Percentiles rank a stretch among this genome's conserved stretches.
Conservation (phyloP, 2,113 vertebrate species). For the Sminthopsis crassicaudata region DNA sequence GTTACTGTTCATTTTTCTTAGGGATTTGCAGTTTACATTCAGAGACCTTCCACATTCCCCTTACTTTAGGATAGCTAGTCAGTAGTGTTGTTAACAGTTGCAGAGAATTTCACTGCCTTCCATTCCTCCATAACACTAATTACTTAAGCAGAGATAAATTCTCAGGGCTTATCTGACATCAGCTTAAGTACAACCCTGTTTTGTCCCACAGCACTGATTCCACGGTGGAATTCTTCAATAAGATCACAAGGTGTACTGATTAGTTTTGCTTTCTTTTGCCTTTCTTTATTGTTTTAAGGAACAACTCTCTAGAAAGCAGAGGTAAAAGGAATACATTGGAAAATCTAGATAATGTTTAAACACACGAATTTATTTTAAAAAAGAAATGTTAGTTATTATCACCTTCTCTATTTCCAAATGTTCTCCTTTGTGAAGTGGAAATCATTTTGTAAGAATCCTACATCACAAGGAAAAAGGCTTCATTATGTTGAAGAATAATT, state of each 20-base stretch:
- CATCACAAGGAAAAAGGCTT: neutral
- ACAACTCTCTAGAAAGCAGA: neutral
- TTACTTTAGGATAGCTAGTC: neutral
- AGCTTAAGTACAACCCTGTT: too few relatives aligned
- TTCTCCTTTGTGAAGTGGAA: neutral
- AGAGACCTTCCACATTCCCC: neutral
- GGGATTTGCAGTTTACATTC: neutral
- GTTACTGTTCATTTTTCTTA: neutral
- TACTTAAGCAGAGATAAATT: neutral
- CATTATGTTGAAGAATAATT: neutral
- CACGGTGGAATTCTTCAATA: neutral
- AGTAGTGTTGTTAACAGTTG: neutral
- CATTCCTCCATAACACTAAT: neutral
- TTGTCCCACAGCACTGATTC: neutral
- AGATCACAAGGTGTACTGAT: neutral
- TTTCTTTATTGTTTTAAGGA: neutral
- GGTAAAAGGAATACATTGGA: neutral
- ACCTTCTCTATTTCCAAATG: neutral
- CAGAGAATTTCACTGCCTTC: neutral
- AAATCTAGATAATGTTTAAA: neutral
- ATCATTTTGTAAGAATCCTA: neutral
- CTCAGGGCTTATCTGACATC: neutral
- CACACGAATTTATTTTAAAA: neutral
- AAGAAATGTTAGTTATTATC: neutral
- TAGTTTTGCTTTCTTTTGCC: neutral